Conservation (phyloP, 1,140 invertebrate genomes). For the Hylyphantes graminicola region DNA sequence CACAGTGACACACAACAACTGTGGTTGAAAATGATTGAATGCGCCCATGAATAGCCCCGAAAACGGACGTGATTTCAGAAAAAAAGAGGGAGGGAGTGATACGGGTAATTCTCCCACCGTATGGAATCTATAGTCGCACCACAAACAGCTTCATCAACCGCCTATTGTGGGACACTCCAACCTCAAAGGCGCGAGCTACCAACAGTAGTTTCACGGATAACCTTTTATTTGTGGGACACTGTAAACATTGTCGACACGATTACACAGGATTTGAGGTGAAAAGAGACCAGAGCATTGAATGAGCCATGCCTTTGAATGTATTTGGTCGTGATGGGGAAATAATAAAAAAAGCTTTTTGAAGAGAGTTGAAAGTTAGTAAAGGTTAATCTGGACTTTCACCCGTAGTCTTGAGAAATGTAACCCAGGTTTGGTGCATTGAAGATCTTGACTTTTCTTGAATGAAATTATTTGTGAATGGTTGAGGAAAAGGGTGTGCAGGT, state of each 20-base stretch:
- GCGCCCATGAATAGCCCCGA: slow-evolving; percentile 22
- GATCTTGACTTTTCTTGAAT: slow-evolving; percentile 13
- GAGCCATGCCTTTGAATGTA: background rate
- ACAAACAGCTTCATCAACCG: slow-evolving; percentile 57
- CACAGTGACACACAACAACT: too few species aligned
- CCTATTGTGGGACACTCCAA: slow-evolving; percentile 37
- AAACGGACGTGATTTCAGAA: slow-evolving; percentile 13
- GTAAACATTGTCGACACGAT: slow-evolving; percentile 53
- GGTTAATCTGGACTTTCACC: slow-evolving; percentile 46
- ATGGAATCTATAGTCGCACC: slow-evolving; percentile 19
- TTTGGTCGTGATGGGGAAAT: background rate
- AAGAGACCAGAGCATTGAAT: background rate
- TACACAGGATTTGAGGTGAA: background rate
- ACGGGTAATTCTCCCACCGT: slow-evolving; percentile 51
- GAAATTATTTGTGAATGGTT: background rate
- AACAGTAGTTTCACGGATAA: slow-evolving; percentile 49
- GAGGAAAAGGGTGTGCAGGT: too few species aligned
- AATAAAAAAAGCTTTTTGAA: background rate
- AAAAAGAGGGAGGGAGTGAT: slow-evolving; percentile 11
- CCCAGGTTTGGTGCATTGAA: background rate
- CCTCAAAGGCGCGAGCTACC: slow-evolving; percentile 35
- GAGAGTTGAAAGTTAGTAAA: slow-evolving; percentile 23
- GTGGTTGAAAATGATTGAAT: slow-evolving; percentile 36
- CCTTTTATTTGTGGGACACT: slow-evolving; percentile 50
- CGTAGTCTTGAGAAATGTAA: slow-evolving; percentile 11